Base-by-base conservation (phyloP, 2,797 vertebrate species). In the Acanthurus lineatus region DNA sequence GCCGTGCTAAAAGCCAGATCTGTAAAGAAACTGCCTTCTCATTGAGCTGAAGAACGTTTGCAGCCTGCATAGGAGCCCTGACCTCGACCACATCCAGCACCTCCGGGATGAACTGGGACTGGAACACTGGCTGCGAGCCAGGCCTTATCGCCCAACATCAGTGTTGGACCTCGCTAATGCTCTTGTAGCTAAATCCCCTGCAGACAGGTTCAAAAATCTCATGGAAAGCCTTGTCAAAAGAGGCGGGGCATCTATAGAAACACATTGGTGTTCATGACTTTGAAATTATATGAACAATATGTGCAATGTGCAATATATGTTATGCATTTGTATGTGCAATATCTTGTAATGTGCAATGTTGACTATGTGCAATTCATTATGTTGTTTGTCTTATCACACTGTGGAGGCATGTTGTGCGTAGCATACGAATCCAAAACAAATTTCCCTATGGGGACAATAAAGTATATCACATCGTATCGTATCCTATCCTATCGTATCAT, bases 121-220 rank as follows among this genome's bases (percentile, higher is more conserved):
- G 42, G 54, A 73, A 59, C 9, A 1, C 52, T 2, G 40, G 20
- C 45, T 58, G 53, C 3, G 53, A 9, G 25, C 6, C 32, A 6
- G 14, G 38, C 65, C 48, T 70, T 58, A 35, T 45, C 65, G 40
- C 70, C 51, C 25, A 44, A 40, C 69, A 61, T 62, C 28, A 25
- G 25, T 25, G 25, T 25, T 3, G 25, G 25, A 60, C 51, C 52
- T 60, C 64, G 52, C 56, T 25, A 65, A 63, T 57, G 67, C 52
- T 53, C 62, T 14, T 47, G 53, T 17, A 44, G 6, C 20, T 15
- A 2, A 16, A 47, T 69, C 67, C 51, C 53, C 69, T 53, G 20
- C 57, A 38, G 54, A 22, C 54, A 16, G 25, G 42, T 22, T 63
- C 20, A 61, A 19, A 69, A 64, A 15, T 48, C 28, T 44, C 22